Conservation (phyloP, 2,888 invertebrate species). For the Eupithecia tripunctaria region DNA sequence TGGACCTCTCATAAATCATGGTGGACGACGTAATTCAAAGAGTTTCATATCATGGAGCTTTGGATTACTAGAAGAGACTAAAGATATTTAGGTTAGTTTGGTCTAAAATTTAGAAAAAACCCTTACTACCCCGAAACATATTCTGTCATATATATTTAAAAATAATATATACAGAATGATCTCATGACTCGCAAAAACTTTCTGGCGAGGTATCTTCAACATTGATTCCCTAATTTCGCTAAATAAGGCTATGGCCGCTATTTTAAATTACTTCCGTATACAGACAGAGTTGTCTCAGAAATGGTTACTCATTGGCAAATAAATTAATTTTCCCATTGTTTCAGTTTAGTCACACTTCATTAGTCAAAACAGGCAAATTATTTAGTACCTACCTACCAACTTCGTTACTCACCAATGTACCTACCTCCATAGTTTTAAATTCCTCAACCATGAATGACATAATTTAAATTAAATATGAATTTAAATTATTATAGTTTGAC, state of each 20-base stretch:
- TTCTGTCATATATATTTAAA: too few species aligned
- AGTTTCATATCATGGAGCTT: slow-evolving; percentile 44
- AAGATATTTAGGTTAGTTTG: not conserved
- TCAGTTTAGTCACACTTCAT: slow-evolving; percentile 26
- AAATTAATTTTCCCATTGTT: slow-evolving; percentile 30
- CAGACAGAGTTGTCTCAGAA: not conserved
- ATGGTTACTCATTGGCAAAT: slow-evolving; percentile 3
- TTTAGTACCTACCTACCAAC: not conserved
- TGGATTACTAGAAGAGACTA: not conserved
- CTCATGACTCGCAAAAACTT: not conserved
- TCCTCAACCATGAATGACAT: slow-evolving; percentile 7
- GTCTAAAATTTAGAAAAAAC: too few species aligned
- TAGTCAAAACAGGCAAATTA: slow-evolving; percentile 9
- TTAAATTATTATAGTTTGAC: not conserved
- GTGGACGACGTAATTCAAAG: slow-evolving; percentile 56
- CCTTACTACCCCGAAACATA: too few species aligned
- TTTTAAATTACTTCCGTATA: not conserved
- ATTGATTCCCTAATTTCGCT: not conserved
- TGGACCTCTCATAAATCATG: slow-evolving; percentile 74
- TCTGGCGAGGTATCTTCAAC: not conserved
- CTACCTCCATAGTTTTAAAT: not conserved
- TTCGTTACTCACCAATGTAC: not conserved
- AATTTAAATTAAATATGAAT: slow-evolving; percentile 5
- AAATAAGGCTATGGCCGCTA: not conserved
- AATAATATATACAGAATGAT: too few species aligned